Evolutionary conservation across 2,888 invertebrate species (phyloP).

Genomic region (Thymelicus lineola): DNA sequence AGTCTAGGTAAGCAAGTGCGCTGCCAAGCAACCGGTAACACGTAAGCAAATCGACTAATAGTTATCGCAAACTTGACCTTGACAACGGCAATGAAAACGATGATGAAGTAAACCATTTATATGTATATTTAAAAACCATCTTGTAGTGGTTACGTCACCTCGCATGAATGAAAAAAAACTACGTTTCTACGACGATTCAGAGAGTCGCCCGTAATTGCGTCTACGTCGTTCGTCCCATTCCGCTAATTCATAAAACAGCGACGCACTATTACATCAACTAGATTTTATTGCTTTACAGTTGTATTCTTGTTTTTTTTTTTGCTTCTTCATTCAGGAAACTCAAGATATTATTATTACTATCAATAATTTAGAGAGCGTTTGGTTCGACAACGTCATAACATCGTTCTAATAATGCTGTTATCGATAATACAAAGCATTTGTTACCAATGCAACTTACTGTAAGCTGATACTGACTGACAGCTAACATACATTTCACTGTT

Average conservation of each 20-base stretch:
- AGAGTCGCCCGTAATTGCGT: slow-evolving; percentile 42
- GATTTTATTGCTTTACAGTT: slow-evolving; percentile 10
- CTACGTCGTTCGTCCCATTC: slow-evolving; percentile 41
- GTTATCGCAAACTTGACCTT: slow-evolving; percentile 45
- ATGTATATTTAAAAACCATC: slow-evolving; percentile 46
- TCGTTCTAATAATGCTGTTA: slow-evolving; percentile 15
- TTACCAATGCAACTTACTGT: slow-evolving; percentile 23
- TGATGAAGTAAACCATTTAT: slow-evolving; percentile 43
- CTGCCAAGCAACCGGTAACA: slow-evolving; percentile 15
- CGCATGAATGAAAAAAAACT: slow-evolving; percentile 53
- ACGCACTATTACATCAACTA: slow-evolving; percentile 20
- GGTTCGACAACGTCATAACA: slow-evolving; percentile 1
- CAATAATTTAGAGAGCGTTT: not conserved
- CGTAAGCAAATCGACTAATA: slow-evolving; percentile 18
- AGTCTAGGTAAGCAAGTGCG: slow-evolving; percentile 27
- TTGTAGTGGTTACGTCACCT: slow-evolving; percentile 62
- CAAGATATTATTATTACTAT: not conserved
- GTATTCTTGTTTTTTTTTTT: slow-evolving; percentile 1
- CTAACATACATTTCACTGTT: slow-evolving; percentile 24
- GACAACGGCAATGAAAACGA: slow-evolving; percentile 46
- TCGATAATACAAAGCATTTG: slow-evolving; percentile 14
- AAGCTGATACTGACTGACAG: slow-evolving; percentile 32
- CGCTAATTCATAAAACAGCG: slow-evolving; percentile 39
- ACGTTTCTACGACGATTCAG: slow-evolving; percentile 46
- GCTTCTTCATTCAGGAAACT: slow-evolving; percentile 7